Percentiles rank a stretch among this genome's conserved stretches.
Evolutionary conservation across 2,113 vertebrate genomes (phyloP).

Genomic region (Riparia riparia): DNA sequence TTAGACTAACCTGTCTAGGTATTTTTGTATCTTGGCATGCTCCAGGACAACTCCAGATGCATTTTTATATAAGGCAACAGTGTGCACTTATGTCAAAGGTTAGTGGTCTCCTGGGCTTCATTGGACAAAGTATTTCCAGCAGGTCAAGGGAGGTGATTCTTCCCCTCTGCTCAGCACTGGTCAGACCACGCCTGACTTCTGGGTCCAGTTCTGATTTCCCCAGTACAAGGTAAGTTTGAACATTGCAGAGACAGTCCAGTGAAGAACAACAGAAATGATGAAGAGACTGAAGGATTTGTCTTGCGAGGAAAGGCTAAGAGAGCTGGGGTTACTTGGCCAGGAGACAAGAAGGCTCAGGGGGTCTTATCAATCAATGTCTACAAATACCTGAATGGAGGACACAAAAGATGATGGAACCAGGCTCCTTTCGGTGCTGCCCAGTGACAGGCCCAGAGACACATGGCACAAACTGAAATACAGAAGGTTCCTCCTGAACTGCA

Average conservation of each 20-base stretch:
- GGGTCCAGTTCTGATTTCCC: not conserved
- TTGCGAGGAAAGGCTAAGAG: not conserved
- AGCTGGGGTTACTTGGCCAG: not conserved
- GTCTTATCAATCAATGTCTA: not conserved
- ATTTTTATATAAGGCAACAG: not conserved
- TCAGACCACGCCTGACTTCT: not conserved
- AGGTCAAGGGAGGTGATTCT: not conserved
- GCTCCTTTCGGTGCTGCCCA: not conserved
- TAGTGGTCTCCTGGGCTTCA: rapidly evolving
- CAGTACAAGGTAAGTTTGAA: not conserved
- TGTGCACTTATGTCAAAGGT: rapidly evolving
- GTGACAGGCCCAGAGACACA: not conserved
- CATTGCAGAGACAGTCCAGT: not conserved
- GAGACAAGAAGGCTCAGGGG: rapidly evolving
- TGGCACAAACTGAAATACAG: not conserved
- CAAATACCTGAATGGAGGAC: not conserved
- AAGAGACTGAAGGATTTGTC: not conserved
- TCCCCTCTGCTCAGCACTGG: not conserved
- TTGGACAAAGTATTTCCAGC: not conserved
- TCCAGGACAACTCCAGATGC: not conserved
- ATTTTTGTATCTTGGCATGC: not conserved
- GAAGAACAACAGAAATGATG: not conserved
- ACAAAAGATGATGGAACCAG: not conserved
- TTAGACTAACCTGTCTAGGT: not conserved
- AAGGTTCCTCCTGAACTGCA: not conserved